Evolutionary conservation across 2,888 invertebrate genomes (phyloP).

Genomic region (Blastobasis lacticolella): DNA sequence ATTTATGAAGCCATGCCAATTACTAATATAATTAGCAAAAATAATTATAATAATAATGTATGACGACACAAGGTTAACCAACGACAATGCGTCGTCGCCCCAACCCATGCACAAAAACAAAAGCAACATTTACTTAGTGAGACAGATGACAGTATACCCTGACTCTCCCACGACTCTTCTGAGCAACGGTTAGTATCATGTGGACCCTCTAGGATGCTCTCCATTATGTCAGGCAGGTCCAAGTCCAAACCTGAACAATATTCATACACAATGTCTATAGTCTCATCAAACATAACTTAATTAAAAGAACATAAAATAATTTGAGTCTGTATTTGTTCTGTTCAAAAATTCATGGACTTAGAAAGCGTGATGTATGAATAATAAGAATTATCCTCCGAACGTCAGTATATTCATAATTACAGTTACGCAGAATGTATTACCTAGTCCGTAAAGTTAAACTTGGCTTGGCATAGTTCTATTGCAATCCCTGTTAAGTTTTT

Average conservation of each 20-base stretch:
- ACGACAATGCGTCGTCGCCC: slow-evolving; percentile 8
- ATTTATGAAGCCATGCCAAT: slow-evolving; percentile 27
- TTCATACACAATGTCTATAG: slow-evolving; percentile 30
- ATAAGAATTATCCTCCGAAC: background rate
- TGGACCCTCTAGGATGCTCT: slow-evolving; percentile 65
- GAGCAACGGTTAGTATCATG: slow-evolving; percentile 71
- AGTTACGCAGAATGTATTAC: no score
- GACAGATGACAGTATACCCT: slow-evolving; percentile 52
- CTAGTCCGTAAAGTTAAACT: no score
- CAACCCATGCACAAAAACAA: slow-evolving; percentile 57
- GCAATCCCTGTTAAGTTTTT: no score
- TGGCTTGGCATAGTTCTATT: no score
- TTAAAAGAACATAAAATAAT: background rate
- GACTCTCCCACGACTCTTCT: slow-evolving; percentile 70
- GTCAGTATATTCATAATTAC: no score
- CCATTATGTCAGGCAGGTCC: slow-evolving; percentile 62
- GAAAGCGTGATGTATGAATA: slow-evolving; percentile 11
- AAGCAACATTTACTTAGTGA: slow-evolving; percentile 28
- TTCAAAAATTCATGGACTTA: slow-evolving; percentile 43
- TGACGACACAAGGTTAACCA: slow-evolving; percentile 15
- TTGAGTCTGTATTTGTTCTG: slow-evolving; percentile 7
- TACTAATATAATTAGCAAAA: slow-evolving; percentile 8
- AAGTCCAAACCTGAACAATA: slow-evolving; percentile 68
- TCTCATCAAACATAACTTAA: background rate
- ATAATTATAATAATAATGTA: slow-evolving; percentile 12